A percentile compares a stretch with the other conserved stretches of the same genome.
Evolutionary conservation across 2,113 vertebrate genomes (phyloP).

Genomic region (Elephas maximus): DNA sequence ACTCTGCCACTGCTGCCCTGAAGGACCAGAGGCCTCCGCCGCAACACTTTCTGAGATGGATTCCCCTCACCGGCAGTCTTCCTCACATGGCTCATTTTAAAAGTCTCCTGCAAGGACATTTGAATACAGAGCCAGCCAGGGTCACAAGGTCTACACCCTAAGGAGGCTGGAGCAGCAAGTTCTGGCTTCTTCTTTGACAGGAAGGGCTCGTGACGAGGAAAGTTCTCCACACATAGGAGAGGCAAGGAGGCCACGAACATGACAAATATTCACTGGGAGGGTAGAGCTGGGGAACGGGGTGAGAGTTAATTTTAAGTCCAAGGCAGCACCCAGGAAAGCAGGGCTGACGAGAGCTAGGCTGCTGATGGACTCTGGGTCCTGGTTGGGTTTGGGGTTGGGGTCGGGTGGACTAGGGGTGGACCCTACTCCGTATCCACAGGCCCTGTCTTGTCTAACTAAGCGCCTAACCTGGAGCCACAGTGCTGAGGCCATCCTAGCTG

Average conservation of each 20-base stretch:
- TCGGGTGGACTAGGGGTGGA: fast-evolving
- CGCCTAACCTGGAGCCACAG: background rate
- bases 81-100: too few species aligned
- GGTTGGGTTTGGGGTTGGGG: background rate
- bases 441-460: background rate
- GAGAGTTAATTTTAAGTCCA: background rate
- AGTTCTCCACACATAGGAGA: background rate
- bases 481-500: background rate
- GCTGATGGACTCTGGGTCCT: background rate
- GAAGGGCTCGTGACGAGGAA: background rate
- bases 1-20: background rate
- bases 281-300: fast-evolving
- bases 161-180: background rate
- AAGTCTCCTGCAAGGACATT: background rate
- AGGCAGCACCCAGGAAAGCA: background rate
- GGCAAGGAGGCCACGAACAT: too few species aligned
- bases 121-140: background rate
- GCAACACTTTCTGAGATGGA: too few species aligned
- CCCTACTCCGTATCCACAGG: background rate
- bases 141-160: background rate
- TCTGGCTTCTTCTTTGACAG: background rate
- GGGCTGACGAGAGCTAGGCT: background rate
- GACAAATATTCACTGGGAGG: background rate
- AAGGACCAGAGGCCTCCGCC: background rate
- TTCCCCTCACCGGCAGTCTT: background rate